These are phyloP conservation scores for Acropora tenuis DNA, from an alignment of 64 coral and sea anemone species.

Conservation along the genomic window DNA sequence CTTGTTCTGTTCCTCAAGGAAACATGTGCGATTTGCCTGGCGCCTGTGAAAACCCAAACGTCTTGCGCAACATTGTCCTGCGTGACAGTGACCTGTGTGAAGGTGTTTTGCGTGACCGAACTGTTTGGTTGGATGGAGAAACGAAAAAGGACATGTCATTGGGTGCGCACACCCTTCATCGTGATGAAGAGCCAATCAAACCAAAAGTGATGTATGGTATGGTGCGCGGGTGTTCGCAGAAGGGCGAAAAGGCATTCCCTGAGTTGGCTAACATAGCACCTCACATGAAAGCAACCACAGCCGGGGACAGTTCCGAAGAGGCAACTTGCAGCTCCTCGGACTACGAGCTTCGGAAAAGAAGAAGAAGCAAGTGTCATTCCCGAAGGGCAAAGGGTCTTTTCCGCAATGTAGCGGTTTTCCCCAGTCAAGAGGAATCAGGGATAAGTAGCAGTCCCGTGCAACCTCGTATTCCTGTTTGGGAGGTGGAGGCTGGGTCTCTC, in stretches of 20 bases:
- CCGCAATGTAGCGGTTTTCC: conserved; percentile 25
- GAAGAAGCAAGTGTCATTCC: not conserved
- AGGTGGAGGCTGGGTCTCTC: not conserved
- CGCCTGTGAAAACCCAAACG: not conserved
- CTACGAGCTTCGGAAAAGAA: not conserved
- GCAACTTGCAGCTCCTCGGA: not conserved
- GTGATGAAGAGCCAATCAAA: conserved; percentile 2
- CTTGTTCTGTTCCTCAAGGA: not conserved
- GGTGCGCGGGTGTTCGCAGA: not conserved
- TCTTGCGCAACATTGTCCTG: not conserved
- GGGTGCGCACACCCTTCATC: not conserved
- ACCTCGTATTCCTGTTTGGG: not conserved
- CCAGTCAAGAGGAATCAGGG: not conserved
- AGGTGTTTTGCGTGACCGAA: not conserved
- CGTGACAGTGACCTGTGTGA: conserved; percentile 11
- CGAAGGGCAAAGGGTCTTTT: not conserved
- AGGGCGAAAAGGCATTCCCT: not conserved
- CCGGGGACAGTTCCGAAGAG: not conserved
- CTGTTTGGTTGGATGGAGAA: not conserved
- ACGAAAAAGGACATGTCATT: not conserved
- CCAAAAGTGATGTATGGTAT: conserved; percentile 7
- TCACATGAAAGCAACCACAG: not conserved
- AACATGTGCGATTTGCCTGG: not conserved
- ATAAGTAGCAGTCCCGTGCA: not conserved
- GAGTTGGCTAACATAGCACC: not conserved